A percentile compares a stretch with the other conserved stretches of the same genome.
These are phyloP conservation scores for Harpagifer antarcticus DNA, from an alignment of 2,797 vertebrate species.

Conservation along the genomic window DNA sequence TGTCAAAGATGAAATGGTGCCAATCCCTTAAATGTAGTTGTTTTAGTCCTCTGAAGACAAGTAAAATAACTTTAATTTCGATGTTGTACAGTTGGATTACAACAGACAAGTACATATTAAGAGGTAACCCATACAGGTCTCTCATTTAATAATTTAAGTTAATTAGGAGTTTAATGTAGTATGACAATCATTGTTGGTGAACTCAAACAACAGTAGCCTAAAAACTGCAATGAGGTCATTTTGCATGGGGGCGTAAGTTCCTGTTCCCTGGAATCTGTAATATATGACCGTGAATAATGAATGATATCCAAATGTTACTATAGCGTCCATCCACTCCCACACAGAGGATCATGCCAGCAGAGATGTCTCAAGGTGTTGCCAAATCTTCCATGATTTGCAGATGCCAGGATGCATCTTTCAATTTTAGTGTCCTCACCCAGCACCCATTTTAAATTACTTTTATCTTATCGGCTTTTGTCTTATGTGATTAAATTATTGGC, in stretches of 20 bases:
- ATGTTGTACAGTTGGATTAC: not conserved
- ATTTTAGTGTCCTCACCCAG: not conserved
- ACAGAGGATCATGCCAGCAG: constrained; percentile 1
- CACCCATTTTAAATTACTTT: constrained; percentile 5
- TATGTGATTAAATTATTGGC: constrained; percentile 26
- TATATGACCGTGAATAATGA: constrained; percentile 24
- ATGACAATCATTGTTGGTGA: not conserved
- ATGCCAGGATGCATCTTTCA: constrained; percentile 20
- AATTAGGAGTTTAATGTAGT: not conserved
- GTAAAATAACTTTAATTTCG: not conserved
- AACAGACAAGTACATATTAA: not conserved
- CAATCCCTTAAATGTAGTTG: not conserved
- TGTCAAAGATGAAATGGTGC: not conserved
- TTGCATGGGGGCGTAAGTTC: not conserved
- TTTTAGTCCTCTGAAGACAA: not conserved
- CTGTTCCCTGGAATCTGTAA: constrained; percentile 30
- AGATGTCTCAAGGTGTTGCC: constrained; percentile 58
- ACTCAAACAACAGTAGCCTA: not conserved
- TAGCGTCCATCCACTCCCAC: not conserved
- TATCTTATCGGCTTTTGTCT: constrained; percentile 31
- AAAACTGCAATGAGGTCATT: not conserved
- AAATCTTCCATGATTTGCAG: constrained; percentile 54
- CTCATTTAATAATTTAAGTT: not conserved
- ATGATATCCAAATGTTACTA: constrained; percentile 27
- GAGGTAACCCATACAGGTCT: not conserved